Evolutionary conservation across 2,113 vertebrate species (phyloP), one percentile per base, ranked within the genome.

Genomic region (Bubo bubo): DNA sequence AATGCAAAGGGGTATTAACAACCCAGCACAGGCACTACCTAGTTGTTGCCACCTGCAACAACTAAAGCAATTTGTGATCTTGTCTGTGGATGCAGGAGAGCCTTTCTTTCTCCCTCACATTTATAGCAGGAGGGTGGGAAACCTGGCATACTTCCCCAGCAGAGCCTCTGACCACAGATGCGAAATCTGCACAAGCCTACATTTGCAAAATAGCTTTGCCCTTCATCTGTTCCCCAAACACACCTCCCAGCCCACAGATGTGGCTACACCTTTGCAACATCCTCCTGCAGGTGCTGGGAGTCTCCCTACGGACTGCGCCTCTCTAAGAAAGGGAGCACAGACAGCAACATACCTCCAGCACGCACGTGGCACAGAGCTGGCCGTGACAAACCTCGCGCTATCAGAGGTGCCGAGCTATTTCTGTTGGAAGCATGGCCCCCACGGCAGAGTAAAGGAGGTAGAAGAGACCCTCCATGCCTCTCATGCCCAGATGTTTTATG

Each of bases 301-400:
- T 20, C 34, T 90, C 86, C 41, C 60, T 34, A 16, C 0, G 3
- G 81, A 60, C 14, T 14, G 14, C 6, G 8, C 3, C 22, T 3
- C 14, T 39, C 56, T 2, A 1, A 79, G 60, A 34, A 53, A 49
- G 37, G 22, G 15, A 66, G 37, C 34, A 28, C 10, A 27, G 56
- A 26, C 8, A 39, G 21, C 2, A 3, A 24, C 1, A 35, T 53
- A 56, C 39, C 82, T 56, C 70, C 56, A 52, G 30, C 2, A 1
- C 2, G 0, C 17, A 8, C 12, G 1, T 3, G 12, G 71, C 55
- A 77, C 1, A 1, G 34, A 47, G 63, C 60, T 34, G 60, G 26
- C 56, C 0, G 0, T 10, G 32, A 68, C 52, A 72, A 76, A 39
- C 41, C 47, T 59, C 2, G 2, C 12, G 20, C 55, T 84, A 8